Evolutionary conservation across 2,888 invertebrate species (phyloP).

Genomic region (Rhyacophila evoluta): DNA sequence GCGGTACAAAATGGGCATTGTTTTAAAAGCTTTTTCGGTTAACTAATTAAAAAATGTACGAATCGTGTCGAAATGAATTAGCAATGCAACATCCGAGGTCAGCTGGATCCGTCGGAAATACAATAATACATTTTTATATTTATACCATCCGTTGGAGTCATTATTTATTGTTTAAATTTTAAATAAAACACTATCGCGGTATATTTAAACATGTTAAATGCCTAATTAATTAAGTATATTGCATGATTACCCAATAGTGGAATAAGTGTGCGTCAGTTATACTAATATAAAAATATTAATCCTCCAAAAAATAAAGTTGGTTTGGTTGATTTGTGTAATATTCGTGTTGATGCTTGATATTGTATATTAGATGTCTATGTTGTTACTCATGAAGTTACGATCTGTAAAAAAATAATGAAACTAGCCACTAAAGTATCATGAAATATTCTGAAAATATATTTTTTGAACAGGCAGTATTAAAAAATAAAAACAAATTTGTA

Average conservation of each 20-base stretch:
- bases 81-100: constrained; percentile 29
- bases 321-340: no score
- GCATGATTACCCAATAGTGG: neutral
- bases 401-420: no score
- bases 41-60: constrained; percentile 12
- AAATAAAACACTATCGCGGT: neutral
- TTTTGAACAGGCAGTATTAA: no score
- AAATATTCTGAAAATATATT: no score
- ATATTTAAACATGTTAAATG: neutral
- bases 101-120: neutral
- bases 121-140: neutral
- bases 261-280: no score
- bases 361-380: no score
- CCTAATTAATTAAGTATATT: neutral
- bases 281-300: no score
- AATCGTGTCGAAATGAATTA: constrained; percentile 29
- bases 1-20: neutral
- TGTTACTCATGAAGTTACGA: no score
- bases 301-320: no score
- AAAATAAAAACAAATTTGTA: no score
- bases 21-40: neutral
- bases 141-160: neutral
- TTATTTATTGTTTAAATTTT: neutral
- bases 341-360: no score
- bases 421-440: no score